Percentiles rank a stretch among this genome's conserved stretches.
Evolutionary conservation across 2,797 vertebrate genomes (phyloP).

Genomic region (Schizopygopsis malacanthus): DNA sequence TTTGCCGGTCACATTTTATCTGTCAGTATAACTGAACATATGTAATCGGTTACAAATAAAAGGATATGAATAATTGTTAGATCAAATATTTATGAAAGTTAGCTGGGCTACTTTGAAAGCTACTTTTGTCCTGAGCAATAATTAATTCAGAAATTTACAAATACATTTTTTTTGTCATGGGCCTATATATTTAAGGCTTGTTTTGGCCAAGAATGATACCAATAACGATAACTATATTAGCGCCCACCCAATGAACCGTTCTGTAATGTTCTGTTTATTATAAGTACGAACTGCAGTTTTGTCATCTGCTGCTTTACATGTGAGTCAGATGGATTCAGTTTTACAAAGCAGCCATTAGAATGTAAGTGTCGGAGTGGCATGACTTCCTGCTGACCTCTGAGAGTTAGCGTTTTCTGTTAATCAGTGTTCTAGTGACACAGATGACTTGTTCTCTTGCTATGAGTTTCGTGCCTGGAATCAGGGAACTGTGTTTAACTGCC

Average conservation of each 20-base stretch:
- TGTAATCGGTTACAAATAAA: too few relatives aligned
- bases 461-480: slow-evolving; percentile 86
- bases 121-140: background rate
- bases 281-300: background rate
- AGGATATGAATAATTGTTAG: background rate
- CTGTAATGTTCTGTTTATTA: background rate
- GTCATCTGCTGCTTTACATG: background rate
- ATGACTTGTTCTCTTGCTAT: slow-evolving; percentile 83
- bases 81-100: background rate
- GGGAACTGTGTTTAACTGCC: slow-evolving; percentile 82
- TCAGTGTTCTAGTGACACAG: slow-evolving; percentile 86
- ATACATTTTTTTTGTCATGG: background rate
- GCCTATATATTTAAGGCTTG: background rate
- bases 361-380: slow-evolving; percentile 18
- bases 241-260: background rate
- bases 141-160: background rate
- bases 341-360: slow-evolving; percentile 11
- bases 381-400: slow-evolving; percentile 85
- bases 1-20: background rate
- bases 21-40: background rate
- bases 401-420: slow-evolving; percentile 87
- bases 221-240: background rate
- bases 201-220: background rate
- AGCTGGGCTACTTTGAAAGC: background rate
- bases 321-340: background rate